Evolutionary conservation across 1,140 invertebrate species (phyloP), one percentile per base, ranked within the genome.

Genomic region (Ylistrum balloti): DNA sequence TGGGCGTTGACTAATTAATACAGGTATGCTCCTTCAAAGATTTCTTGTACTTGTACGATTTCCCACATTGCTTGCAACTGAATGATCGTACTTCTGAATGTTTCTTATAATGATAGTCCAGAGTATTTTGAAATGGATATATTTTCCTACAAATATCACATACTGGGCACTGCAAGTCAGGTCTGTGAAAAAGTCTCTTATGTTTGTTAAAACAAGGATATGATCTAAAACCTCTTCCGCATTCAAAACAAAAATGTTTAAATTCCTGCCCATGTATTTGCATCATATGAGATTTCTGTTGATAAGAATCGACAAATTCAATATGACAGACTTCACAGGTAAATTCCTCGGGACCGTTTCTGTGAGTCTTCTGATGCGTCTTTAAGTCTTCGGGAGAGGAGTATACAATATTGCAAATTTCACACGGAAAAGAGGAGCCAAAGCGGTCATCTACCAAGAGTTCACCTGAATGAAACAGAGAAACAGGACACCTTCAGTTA

Each of bases 31-130:
- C 90, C n/a, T 91, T 86, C 0, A 91, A 74, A 11, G 88, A 38
- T 28, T 89, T 86, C 74, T 91, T 91, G 33, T 91, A 91, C 35
- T 90, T 91, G 87, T 90, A 91, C 15, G 74, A 34, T 33, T 91
- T 91, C 15, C 33, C 41, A 88, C 91, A 91, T n/a, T 28, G 33
- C 0, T 15, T 10, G 86, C 91, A 91, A 15, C 56, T 28, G 32
- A 86, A 91, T 33, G 86, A 41, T 33, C 85, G 34, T 11, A 86
- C n/a, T 1, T 86, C 88, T 10, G 85, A 86, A 35, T 89, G 88
- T 33, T 33, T 32, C 20, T 85, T 86, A 33, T 86, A 33, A 86
- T 89, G 88, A 48, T 89, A 85, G 33, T 86, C 38, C 28, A 89
- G 38, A 32, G 41, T 45, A 13, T 86, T 35, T 86, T 33, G 41